phyloP scores from a whole-genome alignment of 2,888 invertebrate species.

The Conchocele bisecta region DNA sequence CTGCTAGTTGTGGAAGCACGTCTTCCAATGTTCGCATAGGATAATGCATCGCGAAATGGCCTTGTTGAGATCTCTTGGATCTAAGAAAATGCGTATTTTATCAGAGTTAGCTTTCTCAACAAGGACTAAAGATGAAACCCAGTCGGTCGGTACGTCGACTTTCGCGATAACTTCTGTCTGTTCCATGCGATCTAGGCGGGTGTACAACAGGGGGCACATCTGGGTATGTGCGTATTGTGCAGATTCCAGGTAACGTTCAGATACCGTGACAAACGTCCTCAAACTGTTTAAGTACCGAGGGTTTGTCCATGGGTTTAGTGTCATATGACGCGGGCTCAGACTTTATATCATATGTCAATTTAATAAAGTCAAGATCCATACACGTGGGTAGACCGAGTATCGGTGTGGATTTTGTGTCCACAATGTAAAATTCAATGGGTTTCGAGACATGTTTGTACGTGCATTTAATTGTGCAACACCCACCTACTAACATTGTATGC shows the following conservation, averaged over 20 bases:
- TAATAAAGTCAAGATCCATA: too few species aligned
- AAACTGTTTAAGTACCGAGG: constrained; percentile 12
- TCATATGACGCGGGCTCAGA: too few species aligned
- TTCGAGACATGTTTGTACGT: too few species aligned
- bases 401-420: too few species aligned
- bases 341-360: too few species aligned
- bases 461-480: too few species aligned
- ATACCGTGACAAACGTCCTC: constrained; percentile 37
- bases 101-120: constrained; percentile 8
- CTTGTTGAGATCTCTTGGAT: constrained; percentile 5
- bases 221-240: constrained; percentile 29
- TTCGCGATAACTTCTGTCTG: constrained; percentile 27
- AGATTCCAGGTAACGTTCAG: constrained; percentile 37
- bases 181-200: constrained; percentile 42
- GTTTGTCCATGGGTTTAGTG: too few species aligned
- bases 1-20: constrained; percentile 7
- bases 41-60: constrained; percentile 4
- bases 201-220: constrained; percentile 32
- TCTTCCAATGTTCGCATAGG: constrained; percentile 23
- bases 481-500: too few species aligned
- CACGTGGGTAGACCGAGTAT: too few species aligned
- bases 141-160: constrained; percentile 43
- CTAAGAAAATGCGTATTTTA: neutral
- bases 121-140: constrained; percentile 4
- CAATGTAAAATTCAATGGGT: too few species aligned